Percentiles rank a stretch among this genome's conserved stretches.
Evolutionary conservation across 2,888 invertebrate species (phyloP).

Genomic region (Athalia rosae): DNA sequence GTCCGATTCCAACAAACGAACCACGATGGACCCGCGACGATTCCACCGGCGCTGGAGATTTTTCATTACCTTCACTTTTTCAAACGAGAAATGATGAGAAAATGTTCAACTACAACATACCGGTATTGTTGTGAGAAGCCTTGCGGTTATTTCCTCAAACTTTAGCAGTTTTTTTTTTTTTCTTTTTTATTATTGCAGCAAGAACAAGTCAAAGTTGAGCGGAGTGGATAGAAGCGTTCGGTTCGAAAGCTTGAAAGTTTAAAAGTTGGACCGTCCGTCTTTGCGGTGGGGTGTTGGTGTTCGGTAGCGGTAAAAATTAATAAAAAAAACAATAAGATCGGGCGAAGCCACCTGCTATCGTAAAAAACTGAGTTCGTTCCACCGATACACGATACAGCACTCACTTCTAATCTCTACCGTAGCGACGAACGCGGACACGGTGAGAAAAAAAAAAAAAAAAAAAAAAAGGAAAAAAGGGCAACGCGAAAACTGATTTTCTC

Average conservation of each 20-base stretch:
- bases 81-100: not conserved
- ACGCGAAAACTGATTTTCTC: too few relatives aligned
- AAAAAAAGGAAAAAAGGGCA: not conserved
- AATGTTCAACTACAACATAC: not conserved
- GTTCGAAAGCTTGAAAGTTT: not conserved
- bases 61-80: not conserved
- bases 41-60: not conserved
- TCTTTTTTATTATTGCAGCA: slow-evolving; percentile 19
- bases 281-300: not conserved
- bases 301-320: slow-evolving; percentile 14
- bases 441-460: not conserved
- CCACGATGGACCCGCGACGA: too few relatives aligned
- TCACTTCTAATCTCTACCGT: not conserved
- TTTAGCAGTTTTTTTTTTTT: not conserved
- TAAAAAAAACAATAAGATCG: not conserved
- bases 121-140: not conserved
- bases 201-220: not conserved
- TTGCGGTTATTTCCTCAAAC: not conserved
- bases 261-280: not conserved
- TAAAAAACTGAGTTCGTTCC: not conserved
- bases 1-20: slow-evolving; percentile 28
- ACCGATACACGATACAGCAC: not conserved
- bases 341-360: not conserved
- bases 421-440: not conserved
- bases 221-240: not conserved